Percentiles rank a stretch among this genome's conserved stretches.
phyloP scores from a whole-genome alignment of 2,797 vertebrate genomes.

The Anabacerthia variegaticeps region DNA sequence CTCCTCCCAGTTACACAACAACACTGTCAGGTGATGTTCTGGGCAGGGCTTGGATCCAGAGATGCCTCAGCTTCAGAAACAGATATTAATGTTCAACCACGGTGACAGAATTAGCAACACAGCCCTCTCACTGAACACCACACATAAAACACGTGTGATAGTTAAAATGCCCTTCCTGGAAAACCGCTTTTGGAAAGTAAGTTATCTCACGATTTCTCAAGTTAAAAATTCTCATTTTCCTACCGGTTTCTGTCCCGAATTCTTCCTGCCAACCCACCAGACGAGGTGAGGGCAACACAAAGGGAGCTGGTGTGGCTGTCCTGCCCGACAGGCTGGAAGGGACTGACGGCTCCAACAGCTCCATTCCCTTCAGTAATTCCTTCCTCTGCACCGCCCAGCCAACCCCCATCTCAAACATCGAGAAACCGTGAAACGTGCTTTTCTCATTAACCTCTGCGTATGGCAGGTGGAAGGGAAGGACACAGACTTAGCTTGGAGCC shows the following conservation, averaged over 20 bases:
- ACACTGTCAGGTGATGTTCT: background rate
- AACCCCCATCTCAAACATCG: background rate
- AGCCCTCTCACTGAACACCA: fast-evolving
- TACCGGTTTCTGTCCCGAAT: background rate
- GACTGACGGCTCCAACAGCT: background rate
- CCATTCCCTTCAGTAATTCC: background rate
- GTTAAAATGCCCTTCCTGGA: background rate
- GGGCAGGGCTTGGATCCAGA: background rate
- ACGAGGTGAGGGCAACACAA: background rate
- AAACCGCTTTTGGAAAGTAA: background rate
- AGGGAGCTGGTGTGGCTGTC: fast-evolving
- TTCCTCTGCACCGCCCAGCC: background rate
- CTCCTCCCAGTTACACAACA: background rate
- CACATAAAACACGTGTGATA: fast-evolving
- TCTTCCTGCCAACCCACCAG: no score
- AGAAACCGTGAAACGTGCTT: fast-evolving
- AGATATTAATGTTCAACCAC: fast-evolving
- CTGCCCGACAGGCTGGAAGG: background rate
- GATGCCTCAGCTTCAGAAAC: background rate
- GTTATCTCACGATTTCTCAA: background rate
- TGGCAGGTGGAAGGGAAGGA: fast-evolving
- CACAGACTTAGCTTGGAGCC: background rate
- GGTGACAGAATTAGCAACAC: background rate
- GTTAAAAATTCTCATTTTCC: background rate
- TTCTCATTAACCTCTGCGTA: background rate